These are phyloP conservation scores for Poeciliopsis infans DNA, from an alignment of 2,797 vertebrate species.

Conservation along the genomic window DNA sequence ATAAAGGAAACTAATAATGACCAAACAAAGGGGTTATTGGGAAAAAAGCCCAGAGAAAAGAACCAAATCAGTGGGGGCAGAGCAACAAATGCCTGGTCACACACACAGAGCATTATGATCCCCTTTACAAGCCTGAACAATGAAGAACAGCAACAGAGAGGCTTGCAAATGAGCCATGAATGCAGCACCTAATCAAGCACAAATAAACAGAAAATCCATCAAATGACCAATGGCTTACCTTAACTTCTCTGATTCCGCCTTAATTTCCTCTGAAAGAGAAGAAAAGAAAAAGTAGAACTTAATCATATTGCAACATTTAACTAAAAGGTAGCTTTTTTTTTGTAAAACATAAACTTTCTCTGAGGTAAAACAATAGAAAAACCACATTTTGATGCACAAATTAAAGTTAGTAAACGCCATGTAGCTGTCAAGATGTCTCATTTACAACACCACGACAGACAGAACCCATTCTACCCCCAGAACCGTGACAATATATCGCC, in stretches of 20 bases:
- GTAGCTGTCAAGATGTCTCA: slow-evolving; percentile 27
- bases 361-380: not conserved
- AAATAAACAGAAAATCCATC: slow-evolving; percentile 18
- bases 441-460: slow-evolving; percentile 28
- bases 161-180: slow-evolving; percentile 27
- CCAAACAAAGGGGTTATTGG: slow-evolving; percentile 46
- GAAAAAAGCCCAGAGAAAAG: slow-evolving; percentile 40
- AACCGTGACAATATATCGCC: slow-evolving; percentile 37
- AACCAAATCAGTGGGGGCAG: slow-evolving; percentile 49
- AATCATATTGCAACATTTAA: not conserved
- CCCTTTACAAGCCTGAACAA: slow-evolving; percentile 36
- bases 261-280: slow-evolving; percentile 79
- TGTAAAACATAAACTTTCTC: not conserved
- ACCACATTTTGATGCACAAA: not conserved
- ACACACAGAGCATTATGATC: slow-evolving; percentile 43
- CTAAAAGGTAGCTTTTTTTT: not conserved
- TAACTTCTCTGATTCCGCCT: slow-evolving; percentile 80
- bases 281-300: slow-evolving; percentile 27
- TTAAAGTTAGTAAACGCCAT: slow-evolving; percentile 1
- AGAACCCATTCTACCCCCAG: not conserved
- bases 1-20: slow-evolving; percentile 65
- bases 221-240: slow-evolving; percentile 68
- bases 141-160: slow-evolving; percentile 36
- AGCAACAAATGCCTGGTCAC: slow-evolving; percentile 8
- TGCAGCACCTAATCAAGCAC: slow-evolving; percentile 33